Conservation (phyloP, 2,888 invertebrate species). For the Anoncus sp. region DNA sequence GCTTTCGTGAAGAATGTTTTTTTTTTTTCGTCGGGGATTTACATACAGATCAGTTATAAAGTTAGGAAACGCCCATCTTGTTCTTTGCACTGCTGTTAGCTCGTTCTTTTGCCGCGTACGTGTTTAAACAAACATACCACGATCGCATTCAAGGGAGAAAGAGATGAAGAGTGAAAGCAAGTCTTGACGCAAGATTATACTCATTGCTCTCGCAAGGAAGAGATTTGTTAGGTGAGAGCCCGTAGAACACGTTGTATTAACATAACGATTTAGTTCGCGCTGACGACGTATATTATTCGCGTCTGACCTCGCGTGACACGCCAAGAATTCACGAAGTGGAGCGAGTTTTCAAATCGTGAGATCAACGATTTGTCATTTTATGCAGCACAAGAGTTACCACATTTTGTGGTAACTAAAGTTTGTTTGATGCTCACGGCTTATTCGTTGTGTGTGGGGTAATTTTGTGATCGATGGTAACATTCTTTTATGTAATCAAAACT, state of each 20-base stretch:
- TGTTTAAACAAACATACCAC: not conserved
- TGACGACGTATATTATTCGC: slow-evolving; percentile 39
- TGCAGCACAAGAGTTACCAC: slow-evolving; percentile 1
- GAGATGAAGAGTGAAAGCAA: slow-evolving; percentile 58
- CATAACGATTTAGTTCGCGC: slow-evolving; percentile 46
- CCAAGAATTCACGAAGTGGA: slow-evolving; percentile 42
- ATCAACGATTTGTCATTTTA: slow-evolving; percentile 18
- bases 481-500: not conserved
- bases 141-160: slow-evolving; percentile 25
- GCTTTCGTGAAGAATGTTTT: slow-evolving; percentile 32
- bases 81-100: not conserved
- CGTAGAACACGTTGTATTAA: slow-evolving; percentile 39
- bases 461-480: not conserved
- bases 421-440: not conserved
- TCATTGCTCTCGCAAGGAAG: slow-evolving; percentile 10
- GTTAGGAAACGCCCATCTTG: slow-evolving; percentile 12
- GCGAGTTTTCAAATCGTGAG: slow-evolving; percentile 38
- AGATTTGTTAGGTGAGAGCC: slow-evolving; percentile 9
- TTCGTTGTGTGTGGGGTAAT: not conserved
- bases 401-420: slow-evolving; percentile 46
- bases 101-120: slow-evolving; percentile 5
- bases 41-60: slow-evolving; percentile 12
- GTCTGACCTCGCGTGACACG: slow-evolving; percentile 51
- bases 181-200: slow-evolving; percentile 50
- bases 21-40: slow-evolving; percentile 6